Evolutionary conservation across 2,113 vertebrate species (phyloP).

Genomic region (Suricata suricatta): DNA sequence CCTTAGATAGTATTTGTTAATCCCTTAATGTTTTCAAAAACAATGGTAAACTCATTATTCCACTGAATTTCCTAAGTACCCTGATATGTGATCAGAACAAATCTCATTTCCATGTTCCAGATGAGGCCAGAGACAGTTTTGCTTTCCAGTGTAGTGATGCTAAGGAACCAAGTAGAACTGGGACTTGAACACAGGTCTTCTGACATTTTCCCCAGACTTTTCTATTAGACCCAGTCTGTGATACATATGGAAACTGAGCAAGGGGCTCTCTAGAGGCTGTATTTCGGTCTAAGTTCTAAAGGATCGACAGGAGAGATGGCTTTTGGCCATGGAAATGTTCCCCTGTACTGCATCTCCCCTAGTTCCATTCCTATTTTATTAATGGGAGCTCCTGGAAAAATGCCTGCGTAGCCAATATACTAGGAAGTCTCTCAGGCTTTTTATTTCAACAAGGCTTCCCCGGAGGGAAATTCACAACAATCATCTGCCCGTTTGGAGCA

Average conservation of each 20-base stretch:
- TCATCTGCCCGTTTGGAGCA: background rate
- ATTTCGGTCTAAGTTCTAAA: background rate
- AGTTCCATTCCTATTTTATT: background rate
- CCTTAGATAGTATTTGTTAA: constrained; percentile 23
- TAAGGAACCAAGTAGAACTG: background rate
- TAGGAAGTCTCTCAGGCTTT: constrained; percentile 27
- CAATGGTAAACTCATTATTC: background rate
- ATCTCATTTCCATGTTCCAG: background rate
- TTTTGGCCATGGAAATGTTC: background rate
- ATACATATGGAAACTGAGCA: background rate
- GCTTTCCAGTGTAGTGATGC: background rate
- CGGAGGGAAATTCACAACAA: constrained; percentile 32
- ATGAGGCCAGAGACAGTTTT: background rate
- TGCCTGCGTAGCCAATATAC: background rate
- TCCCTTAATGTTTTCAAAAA: constrained; percentile 3
- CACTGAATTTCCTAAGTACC: background rate
- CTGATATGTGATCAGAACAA: background rate
- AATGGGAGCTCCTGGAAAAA: background rate
- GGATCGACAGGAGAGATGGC: background rate
- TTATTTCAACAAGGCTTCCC: constrained; percentile 58
- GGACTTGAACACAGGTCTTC: background rate
- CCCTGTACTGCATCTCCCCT: background rate
- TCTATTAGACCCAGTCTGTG: background rate
- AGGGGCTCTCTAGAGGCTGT: background rate
- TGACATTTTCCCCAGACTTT: background rate